A percentile compares a stretch with the other conserved stretches of the same genome.
Conservation (phyloP, 2,888 invertebrate species). For the Leptopterna dolabrata region DNA sequence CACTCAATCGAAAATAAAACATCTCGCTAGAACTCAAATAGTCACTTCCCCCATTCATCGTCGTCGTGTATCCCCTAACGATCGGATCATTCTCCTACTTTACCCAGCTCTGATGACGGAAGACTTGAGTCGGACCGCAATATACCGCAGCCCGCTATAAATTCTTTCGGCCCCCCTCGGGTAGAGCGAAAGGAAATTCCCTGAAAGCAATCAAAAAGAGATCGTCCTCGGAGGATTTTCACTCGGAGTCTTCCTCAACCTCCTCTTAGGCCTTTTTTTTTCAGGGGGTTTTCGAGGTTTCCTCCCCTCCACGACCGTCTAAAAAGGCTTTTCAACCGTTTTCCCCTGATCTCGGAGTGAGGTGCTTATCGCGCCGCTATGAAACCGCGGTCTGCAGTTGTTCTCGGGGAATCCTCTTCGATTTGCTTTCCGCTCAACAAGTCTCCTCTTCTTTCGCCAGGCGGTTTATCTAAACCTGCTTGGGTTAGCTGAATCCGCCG, state of each 20-base stretch:
- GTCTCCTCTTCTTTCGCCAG: not conserved
- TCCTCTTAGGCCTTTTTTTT: not conserved
- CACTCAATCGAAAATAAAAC: not conserved
- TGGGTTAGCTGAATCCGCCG: not conserved
- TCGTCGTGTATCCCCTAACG: not conserved
- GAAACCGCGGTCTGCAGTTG: not conserved
- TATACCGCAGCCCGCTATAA: constrained; percentile 29
- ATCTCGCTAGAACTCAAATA: not conserved
- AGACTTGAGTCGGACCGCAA: constrained; percentile 9
- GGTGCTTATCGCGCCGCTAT: not conserved
- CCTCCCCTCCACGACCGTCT: not conserved
- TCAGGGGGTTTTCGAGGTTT: not conserved
- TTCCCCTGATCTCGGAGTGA: not conserved
- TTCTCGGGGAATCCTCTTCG: not conserved
- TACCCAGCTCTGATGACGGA: constrained; percentile 8
- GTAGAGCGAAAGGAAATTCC: not conserved
- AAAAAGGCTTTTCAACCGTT: not conserved
- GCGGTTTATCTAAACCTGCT: not conserved
- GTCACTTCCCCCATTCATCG: not conserved
- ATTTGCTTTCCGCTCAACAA: not conserved
- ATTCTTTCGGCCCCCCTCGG: not conserved
- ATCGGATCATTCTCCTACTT: not conserved
- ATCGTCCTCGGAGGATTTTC: constrained; percentile 31
- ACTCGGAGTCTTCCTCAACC: not conserved
- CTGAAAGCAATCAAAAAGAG: constrained; percentile 41